phyloP scores from a whole-genome alignment of 2,113 vertebrate genomes.

The Lynx canadensis region DNA sequence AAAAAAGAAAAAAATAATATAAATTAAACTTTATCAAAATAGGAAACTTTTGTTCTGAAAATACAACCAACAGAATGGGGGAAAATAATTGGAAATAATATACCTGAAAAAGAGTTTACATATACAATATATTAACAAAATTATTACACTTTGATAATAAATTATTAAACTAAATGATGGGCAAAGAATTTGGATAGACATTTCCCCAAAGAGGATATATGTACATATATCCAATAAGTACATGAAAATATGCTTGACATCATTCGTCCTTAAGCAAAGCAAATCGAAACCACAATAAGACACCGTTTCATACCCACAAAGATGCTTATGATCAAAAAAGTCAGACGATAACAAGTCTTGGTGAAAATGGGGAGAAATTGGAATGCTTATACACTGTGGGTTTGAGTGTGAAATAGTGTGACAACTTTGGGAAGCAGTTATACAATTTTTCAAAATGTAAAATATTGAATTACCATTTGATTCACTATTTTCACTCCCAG shows the following conservation, averaged over 20 bases:
- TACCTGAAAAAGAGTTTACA: not conserved
- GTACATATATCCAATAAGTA: not conserved
- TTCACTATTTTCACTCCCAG: not conserved
- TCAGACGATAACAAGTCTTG: not conserved
- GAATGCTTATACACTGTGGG: not conserved
- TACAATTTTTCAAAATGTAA: not conserved
- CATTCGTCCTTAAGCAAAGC: not conserved
- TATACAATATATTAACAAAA: not conserved
- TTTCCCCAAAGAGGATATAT: not conserved
- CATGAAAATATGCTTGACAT: not conserved
- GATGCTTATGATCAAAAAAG: not conserved
- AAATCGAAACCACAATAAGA: not conserved
- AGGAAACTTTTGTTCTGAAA: not conserved
- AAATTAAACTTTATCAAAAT: not conserved
- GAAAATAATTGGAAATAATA: not conserved
- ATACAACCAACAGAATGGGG: not conserved
- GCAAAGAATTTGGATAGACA: not conserved
- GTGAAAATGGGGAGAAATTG: not conserved
- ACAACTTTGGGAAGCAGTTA: not conserved
- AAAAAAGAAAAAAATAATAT: not conserved
- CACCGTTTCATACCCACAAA: not conserved
- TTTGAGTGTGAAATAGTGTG: not conserved
- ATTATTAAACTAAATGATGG: not conserved
- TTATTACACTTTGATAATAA: not conserved
- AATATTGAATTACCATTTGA: not conserved